A percentile compares a stretch with the other conserved stretches of the same genome.
Conservation (phyloP, 2,797 vertebrate species). For the Halcyon smyrnensis region DNA sequence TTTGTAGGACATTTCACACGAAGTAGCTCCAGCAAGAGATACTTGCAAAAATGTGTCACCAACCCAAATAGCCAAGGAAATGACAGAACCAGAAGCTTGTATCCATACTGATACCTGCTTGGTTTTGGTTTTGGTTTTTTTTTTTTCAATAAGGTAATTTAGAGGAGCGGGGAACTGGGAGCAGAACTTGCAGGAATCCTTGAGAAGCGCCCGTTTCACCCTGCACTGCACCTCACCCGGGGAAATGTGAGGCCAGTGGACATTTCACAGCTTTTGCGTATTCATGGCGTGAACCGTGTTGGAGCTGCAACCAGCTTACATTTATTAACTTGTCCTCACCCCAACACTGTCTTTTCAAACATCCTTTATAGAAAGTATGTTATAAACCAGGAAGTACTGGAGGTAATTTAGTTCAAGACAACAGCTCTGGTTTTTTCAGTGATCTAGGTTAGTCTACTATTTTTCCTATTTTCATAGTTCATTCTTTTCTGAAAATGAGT, state of each 20-base stretch:
- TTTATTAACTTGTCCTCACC: not conserved
- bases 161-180: not conserved
- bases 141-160: not conserved
- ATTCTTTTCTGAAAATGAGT: not conserved
- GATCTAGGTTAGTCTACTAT: not conserved
- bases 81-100: not conserved
- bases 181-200: not conserved
- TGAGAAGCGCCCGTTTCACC: not conserved
- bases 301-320: not conserved
- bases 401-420: not conserved
- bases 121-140: no score
- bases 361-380: not conserved
- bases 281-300: no score
- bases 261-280: not conserved
- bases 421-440: not conserved
- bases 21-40: not conserved
- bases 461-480: not conserved
- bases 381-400: not conserved
- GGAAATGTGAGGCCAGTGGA: not conserved
- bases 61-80: not conserved
- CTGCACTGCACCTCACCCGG: not conserved
- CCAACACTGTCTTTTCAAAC: not conserved
- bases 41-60: not conserved
- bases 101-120: not conserved
- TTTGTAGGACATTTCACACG: not conserved